phyloP scores from a whole-genome alignment of 1,140 invertebrate species.

The Drosophila melanica region DNA sequence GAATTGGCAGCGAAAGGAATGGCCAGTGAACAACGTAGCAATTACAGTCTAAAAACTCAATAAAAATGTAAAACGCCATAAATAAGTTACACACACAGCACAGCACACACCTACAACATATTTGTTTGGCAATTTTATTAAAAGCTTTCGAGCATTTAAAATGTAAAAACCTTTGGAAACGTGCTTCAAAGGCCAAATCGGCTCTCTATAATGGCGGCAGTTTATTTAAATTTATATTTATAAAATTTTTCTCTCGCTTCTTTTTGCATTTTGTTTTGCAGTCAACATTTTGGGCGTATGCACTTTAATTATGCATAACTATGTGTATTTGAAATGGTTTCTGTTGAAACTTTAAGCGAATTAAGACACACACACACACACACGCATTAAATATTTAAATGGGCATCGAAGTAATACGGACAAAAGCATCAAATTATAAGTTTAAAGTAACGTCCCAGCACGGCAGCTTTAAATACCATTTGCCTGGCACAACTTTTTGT shows the following conservation, averaged over 20 bases:
- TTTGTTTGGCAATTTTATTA: slow-evolving; percentile 54
- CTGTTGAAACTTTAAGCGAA: slow-evolving; percentile 36
- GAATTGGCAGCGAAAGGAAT: slow-evolving; percentile 20
- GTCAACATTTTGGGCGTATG: slow-evolving; percentile 46
- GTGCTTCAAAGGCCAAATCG: slow-evolving; percentile 43
- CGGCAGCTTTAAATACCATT: slow-evolving; percentile 16
- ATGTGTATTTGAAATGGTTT: slow-evolving; percentile 44
- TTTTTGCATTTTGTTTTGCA: slow-evolving; percentile 32
- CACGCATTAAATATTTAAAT: slow-evolving; percentile 41
- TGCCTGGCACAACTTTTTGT: not conserved
- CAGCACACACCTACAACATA: slow-evolving; percentile 21
- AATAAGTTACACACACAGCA: slow-evolving; percentile 40
- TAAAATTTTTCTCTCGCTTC: slow-evolving; percentile 21
- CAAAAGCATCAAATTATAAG: slow-evolving; percentile 30
- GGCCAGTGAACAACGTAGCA: slow-evolving; percentile 13
- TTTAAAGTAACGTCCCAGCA: slow-evolving; percentile 23
- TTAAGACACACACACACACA: slow-evolving; percentile 29
- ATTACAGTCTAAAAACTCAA: slow-evolving; percentile 38
- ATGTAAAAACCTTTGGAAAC: slow-evolving; percentile 52
- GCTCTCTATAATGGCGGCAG: slow-evolving; percentile 36
- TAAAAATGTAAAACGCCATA: slow-evolving; percentile 46
- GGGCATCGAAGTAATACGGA: not conserved
- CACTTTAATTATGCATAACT: slow-evolving; percentile 67
- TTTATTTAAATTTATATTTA: slow-evolving; percentile 52
- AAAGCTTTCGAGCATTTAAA: slow-evolving; percentile 50